Evolutionary conservation across 2,888 invertebrate species (phyloP), one percentile per base, ranked within the genome.

Genomic region (Hipparchia semele): DNA sequence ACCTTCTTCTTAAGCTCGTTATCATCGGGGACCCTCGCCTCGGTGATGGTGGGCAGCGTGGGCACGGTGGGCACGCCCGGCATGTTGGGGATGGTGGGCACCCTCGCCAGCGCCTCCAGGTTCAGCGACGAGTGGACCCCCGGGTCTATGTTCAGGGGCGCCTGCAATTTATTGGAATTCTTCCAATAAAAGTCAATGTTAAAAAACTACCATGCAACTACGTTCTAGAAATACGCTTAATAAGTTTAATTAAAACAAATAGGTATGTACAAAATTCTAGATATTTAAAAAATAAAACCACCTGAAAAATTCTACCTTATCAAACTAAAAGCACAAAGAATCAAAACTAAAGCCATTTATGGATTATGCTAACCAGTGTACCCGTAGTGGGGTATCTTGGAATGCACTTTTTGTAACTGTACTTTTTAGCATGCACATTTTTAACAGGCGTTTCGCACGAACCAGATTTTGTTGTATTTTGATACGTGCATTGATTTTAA

Each of bases 111-210:
- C 12, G 93, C 94, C 88, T 98, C 98, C 85, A 98, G 94, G 90
- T 98, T 97, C 82, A 98, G 95, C 84, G 97, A 98, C 72, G 98
- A 98, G 89, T 98, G 98, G 66, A 98, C 98, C 69, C 98, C 98
- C 5, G 98, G 98, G 92, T 98, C 98, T 77, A 98, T 96, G 91
- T 98, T 98, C 77, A 98, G 94, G 51, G 98, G 98, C 77, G 94
- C 94, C 94, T 94, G 89, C 73, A 79, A 79, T 59, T 64, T 64
- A 33, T 66, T 46, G 68, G 62, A 46, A 39, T 46, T 69, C 23
- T 62, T 62, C 46, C 46, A 62, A 65, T 65, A 65, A 65, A 65
- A 13, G 9, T 65, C 33, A 65, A 51, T 51, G 65, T 33, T 10
- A 53, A 12, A 53, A 12, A 51, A 13, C 58, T 58, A 58, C 58